Conservation (phyloP, 2,888 invertebrate species). For the Nymphalis c-album region DNA sequence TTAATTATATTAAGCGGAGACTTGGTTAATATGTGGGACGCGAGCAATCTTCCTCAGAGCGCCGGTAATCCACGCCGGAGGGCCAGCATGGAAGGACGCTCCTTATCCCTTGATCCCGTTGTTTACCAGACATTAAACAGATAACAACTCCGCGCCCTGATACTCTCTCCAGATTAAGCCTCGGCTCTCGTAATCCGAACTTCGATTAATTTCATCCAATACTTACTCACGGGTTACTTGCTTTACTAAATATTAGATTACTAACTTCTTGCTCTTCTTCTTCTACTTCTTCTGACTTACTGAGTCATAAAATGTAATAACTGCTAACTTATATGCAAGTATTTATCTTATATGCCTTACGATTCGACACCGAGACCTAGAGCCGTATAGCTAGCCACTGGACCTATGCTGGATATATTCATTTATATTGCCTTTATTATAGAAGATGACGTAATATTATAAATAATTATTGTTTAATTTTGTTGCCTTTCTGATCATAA, state of each 20-base stretch:
- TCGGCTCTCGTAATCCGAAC: slow-evolving; percentile 75
- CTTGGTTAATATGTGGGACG: slow-evolving; percentile 54
- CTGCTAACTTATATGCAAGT: too few species aligned
- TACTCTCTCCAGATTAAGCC: slow-evolving; percentile 78
- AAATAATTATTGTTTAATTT: too few species aligned
- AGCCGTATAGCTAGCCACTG: too few species aligned
- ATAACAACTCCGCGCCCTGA: slow-evolving; percentile 81
- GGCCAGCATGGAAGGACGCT: slow-evolving; percentile 79
- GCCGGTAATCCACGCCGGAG: slow-evolving; percentile 75
- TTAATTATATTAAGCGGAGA: slow-evolving; percentile 32
- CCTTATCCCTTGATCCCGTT: slow-evolving; percentile 82
- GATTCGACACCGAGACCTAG: too few species aligned
- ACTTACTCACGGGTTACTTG: slow-evolving; percentile 65
- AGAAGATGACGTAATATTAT: too few species aligned
- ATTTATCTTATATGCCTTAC: too few species aligned
- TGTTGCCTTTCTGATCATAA: too few species aligned
- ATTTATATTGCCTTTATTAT: too few species aligned
- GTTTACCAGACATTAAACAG: slow-evolving; percentile 83
- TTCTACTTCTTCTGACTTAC: not conserved
- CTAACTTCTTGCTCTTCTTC: slow-evolving; percentile 17
- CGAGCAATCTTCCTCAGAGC: slow-evolving; percentile 68
- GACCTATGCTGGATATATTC: too few species aligned
- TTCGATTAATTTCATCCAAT: slow-evolving; percentile 82
- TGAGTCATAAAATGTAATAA: not conserved
- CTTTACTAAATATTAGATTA: slow-evolving; percentile 42